Percentiles rank a stretch among this genome's conserved stretches.
Conservation (phyloP, 1,140 invertebrate species). For the Drosophila sp. region DNA sequence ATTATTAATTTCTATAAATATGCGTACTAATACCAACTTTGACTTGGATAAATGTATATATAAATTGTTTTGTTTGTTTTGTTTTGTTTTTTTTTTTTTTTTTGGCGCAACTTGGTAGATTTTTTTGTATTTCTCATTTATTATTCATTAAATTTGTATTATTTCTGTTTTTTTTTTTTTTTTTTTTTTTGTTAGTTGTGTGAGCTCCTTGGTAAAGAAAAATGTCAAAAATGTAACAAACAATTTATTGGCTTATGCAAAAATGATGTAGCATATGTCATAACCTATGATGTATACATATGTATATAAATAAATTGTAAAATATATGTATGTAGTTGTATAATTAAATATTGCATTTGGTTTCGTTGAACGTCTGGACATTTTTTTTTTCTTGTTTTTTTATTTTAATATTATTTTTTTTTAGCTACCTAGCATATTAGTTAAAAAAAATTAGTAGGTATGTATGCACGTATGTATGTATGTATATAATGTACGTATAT, state of each 20-base stretch:
- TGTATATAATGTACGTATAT: conserved; percentile 26
- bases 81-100: conserved; percentile 25
- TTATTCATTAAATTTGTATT: conserved; percentile 19
- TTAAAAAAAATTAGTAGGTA: conserved; percentile 47
- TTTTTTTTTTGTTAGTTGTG: conserved; percentile 40
- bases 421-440: conserved; percentile 59
- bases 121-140: conserved; percentile 6
- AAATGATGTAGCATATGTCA: conserved; percentile 69
- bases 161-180: conserved; percentile 35
- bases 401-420: conserved; percentile 27
- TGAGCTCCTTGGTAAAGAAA: conserved; percentile 67
- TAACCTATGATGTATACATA: conserved; percentile 59
- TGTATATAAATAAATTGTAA: conserved; percentile 76
- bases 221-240: conserved; percentile 76
- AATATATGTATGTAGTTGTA: conserved; percentile 75
- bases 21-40: conserved; percentile 43
- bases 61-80: conserved; percentile 28
- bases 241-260: conserved; percentile 70
- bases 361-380: conserved; percentile 82
- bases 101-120: conserved; percentile 50
- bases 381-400: conserved; percentile 47
- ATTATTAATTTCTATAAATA: conserved; percentile 47
- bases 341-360: conserved; percentile 83
- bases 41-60: conserved; percentile 64
- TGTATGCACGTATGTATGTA: conserved; percentile 34